Percentiles rank a stretch among this genome's conserved stretches.
These are phyloP conservation scores for Microctonus aethiopoides DNA, from an alignment of 2,888 invertebrate genomes.

Conservation along the genomic window DNA sequence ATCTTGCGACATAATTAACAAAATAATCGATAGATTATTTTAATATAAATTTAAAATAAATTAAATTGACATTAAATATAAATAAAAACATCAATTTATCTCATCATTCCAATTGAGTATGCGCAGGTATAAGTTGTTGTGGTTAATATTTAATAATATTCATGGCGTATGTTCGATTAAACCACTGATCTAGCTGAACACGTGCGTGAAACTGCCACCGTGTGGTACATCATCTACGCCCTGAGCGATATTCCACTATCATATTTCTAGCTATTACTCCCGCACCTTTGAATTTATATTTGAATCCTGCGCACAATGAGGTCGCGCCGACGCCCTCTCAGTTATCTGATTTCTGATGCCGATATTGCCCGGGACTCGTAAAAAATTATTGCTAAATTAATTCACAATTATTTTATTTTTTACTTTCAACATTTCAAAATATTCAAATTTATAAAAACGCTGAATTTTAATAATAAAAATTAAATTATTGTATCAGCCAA, in stretches of 20 bases:
- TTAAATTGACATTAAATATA: too few relatives aligned
- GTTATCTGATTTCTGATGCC: conserved; percentile 24
- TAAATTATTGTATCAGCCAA: too few relatives aligned
- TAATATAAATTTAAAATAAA: too few relatives aligned
- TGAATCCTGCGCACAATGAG: conserved; percentile 31
- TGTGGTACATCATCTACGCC: conserved; percentile 6
- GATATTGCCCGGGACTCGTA: conserved; percentile 3
- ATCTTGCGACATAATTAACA: too few relatives aligned
- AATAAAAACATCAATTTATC: too few relatives aligned
- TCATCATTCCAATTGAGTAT: too few relatives aligned
- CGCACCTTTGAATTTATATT: conserved; percentile 5
- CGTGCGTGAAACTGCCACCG: conserved; percentile 38
- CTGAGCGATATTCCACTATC: conserved; percentile 11
- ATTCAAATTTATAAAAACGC: too few relatives aligned
- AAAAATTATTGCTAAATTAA: background rate
- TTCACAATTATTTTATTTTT: too few relatives aligned
- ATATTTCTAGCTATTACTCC: background rate
- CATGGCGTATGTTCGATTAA: conserved; percentile 37
- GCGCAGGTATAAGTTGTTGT: conserved; percentile 24
- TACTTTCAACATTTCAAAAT: too few relatives aligned
- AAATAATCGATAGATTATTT: too few relatives aligned
- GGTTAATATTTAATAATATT: conserved; percentile 25
- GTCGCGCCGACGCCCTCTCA: conserved; percentile 30
- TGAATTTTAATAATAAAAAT: too few relatives aligned
- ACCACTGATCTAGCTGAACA: conserved; percentile 40